Percentiles rank a stretch among this genome's conserved stretches.
Evolutionary conservation across 2,888 invertebrate species (phyloP).

Genomic region (Pediacus dermestoides): DNA sequence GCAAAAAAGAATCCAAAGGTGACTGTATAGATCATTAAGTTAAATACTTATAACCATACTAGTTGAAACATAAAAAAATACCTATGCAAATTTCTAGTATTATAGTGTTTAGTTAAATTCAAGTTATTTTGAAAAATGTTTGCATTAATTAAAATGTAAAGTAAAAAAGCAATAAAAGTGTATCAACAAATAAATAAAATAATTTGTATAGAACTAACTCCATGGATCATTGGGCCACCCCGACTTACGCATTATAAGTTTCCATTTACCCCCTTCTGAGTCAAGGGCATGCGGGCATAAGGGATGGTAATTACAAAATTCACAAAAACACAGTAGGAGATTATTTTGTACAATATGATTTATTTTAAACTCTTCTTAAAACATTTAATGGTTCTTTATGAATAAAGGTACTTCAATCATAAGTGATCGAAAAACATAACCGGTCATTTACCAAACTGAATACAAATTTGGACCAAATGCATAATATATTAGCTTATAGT

Average conservation of each 20-base stretch:
- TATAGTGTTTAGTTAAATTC: too few relatives aligned
- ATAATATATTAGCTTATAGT: too few relatives aligned
- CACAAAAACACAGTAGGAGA: slow-evolving; percentile 36
- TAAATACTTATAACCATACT: too few relatives aligned
- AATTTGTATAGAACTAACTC: not conserved
- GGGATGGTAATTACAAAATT: slow-evolving; percentile 35
- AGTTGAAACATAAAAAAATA: too few relatives aligned
- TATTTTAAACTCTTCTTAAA: slow-evolving; percentile 25
- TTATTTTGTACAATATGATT: slow-evolving; percentile 32
- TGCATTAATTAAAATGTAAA: slow-evolving; percentile 1
- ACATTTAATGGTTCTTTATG: slow-evolving; percentile 9
- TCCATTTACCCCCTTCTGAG: slow-evolving; percentile 35
- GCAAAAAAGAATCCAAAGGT: too few relatives aligned
- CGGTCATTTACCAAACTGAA: too few relatives aligned
- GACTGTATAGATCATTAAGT: too few relatives aligned
- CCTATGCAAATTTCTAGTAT: too few relatives aligned
- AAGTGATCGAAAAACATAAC: too few relatives aligned
- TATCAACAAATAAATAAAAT: slow-evolving; percentile 1
- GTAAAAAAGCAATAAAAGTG: too few relatives aligned
- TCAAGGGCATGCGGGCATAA: slow-evolving; percentile 32
- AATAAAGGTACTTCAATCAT: slow-evolving; percentile 10
- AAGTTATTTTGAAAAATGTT: too few relatives aligned
- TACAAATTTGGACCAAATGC: too few relatives aligned
- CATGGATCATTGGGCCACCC: slow-evolving; percentile 2
- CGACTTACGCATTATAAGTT: slow-evolving; percentile 1